Evolutionary conservation across 2,113 vertebrate species (phyloP).

Genomic region (Probosciger aterrimus): DNA sequence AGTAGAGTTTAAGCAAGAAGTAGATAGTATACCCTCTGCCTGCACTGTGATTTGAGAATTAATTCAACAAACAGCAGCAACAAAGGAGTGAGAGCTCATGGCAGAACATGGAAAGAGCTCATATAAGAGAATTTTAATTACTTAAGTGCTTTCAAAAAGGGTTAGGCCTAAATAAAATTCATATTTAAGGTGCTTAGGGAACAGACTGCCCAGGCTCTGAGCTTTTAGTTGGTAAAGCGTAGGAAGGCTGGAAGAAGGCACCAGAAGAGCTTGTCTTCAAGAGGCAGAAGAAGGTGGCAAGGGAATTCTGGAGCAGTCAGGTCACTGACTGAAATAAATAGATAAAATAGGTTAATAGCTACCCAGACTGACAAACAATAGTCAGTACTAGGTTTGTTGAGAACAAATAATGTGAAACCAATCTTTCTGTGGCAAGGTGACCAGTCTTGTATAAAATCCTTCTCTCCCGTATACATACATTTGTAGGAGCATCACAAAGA

Average conservation of each 20-base stretch:
- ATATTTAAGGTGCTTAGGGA: background rate
- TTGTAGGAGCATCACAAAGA: background rate
- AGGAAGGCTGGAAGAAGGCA: background rate
- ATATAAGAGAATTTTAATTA: background rate
- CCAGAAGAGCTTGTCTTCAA: background rate
- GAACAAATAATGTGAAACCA: background rate
- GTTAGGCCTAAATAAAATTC: background rate
- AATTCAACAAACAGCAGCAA: background rate
- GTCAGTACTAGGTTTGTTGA: background rate
- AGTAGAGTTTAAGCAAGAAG: background rate
- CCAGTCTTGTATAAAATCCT: background rate
- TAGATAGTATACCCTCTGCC: background rate
- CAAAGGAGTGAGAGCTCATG: background rate
- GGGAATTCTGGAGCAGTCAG: background rate
- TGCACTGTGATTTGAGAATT: background rate
- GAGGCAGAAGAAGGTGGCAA: background rate
- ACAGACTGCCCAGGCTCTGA: background rate
- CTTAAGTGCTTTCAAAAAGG: background rate
- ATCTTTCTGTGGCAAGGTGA: background rate
- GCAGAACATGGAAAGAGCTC: background rate
- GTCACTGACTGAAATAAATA: background rate
- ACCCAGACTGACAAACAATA: background rate
- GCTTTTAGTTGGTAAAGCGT: background rate
- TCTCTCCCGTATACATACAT: fast-evolving
- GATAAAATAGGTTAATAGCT: background rate